Evolutionary conservation across 2,113 vertebrate genomes (phyloP), one percentile per base, ranked within the genome.

Genomic region (Colinus virginianus): DNA sequence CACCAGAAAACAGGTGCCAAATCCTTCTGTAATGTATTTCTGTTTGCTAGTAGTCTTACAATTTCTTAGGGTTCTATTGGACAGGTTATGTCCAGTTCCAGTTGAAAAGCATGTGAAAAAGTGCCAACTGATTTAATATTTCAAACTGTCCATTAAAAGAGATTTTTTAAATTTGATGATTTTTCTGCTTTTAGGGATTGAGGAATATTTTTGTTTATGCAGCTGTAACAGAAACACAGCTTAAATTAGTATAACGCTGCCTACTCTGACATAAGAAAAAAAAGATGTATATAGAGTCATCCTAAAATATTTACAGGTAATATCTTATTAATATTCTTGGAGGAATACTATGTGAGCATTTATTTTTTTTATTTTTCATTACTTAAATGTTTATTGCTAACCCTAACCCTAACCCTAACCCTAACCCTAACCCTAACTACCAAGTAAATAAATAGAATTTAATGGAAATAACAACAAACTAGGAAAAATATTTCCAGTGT

Each of bases 41-140:
- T 86, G 32, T 46, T 95, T 61, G 19, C 40, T 56, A 68, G 7
- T 51, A 55, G 11, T 74, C 22, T 91, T 78, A 61, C 13, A 89
- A 72, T 66, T 78, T 72, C 72, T 59, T 64, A 82, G 48, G 49
- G 58, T 93, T 93, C 87, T 13, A 85, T n/a, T 51, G 55, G 34
- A 78, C 19, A 23, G 32, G 20, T 94, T 64, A 88, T 77, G 75
- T 75, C 58, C 85, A 96, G 90, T 94, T 71, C 71, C 79, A 88
- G 75, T 80, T 42, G 76, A 95, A 96, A 96, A 88, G 23, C 20
- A 91, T 67, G 49, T 18, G 7, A 32, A 80, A 48, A 70, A 82
- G 78, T 16, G 2, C 30, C 96, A 96, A 94, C 72, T 82, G 67
- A 93, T 18, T 32, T 48, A 96, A 78, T 67, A 38, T 68, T 84